Base-by-base conservation (phyloP, 2,113 vertebrate species). In the Corynorhinus townsendii region DNA sequence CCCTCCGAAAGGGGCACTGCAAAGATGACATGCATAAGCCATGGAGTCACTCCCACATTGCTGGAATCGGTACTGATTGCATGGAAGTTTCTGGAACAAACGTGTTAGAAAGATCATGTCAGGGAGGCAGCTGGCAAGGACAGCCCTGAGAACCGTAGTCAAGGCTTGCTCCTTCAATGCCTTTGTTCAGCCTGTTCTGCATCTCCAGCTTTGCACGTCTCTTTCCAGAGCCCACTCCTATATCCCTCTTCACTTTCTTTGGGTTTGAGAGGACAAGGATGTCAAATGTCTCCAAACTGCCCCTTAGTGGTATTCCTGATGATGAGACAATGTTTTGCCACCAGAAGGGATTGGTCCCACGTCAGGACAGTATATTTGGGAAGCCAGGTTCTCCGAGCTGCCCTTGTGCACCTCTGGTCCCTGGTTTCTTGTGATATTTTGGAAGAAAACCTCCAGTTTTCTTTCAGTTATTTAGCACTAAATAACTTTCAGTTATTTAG, bases 1-100 rank as follows among this genome's bases (percentile, higher is more conserved):
- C 86, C 68, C 95, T 97, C 97, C 75, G 80, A 96, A 96, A 94
- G 49, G 85, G 68, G 52, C 49, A 45, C 76, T 91, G 86, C 72
- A 88, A 89, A 83, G 83, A 95, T 82, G 90, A 80, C 87, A 97
- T 75, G 43, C 11, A 1, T 17, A 73, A 84, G 94, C 93, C 73
- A 69, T 72, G 54, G 59, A 88, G 86, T 85, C 64, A 22, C 91
- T 81, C 85, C 85, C 56, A 82, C 11, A 45, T 56, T 95, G 93
- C 40, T 85, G 82, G 89, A 93, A 91, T 14, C 26, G 93, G 54
- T 56, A 79, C 87, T 62, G 79, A 79, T 49, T 96, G 76, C 96
- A 26, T 77, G 40, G 28, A 90, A 92, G 75, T 80, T 64, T 54
- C 81, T 56, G 54, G 69, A 40, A 73, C 54, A 90, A 91, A 93